These are phyloP conservation scores for Trematocara variabile DNA, from an alignment of 2,113 vertebrate genomes.

Conservation along the genomic window DNA sequence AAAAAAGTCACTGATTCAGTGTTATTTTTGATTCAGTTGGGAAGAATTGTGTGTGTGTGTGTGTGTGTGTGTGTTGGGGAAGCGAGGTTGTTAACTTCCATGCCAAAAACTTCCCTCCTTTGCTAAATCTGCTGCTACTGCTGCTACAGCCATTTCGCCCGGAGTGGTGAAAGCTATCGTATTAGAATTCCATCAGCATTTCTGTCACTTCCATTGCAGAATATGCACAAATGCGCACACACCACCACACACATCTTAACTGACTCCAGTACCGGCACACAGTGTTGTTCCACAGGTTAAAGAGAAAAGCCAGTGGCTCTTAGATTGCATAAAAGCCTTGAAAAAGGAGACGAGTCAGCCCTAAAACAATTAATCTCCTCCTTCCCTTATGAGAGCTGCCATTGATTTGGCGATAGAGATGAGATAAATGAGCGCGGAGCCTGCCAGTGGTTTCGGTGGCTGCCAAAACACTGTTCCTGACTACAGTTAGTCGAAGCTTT, in stretches of 20 bases:
- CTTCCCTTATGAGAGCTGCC: conserved; percentile 75
- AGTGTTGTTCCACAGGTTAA: conserved; percentile 57
- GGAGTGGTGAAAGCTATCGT: conserved; percentile 10
- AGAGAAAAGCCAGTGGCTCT: conserved; percentile 39
- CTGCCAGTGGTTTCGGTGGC: conserved; percentile 74
- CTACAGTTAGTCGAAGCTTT: conserved; percentile 71
- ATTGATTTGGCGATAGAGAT: conserved; percentile 87
- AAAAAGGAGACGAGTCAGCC: conserved; percentile 74
- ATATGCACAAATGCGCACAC: background rate
- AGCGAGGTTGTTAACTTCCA: conserved; percentile 17
- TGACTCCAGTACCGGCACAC: conserved; percentile 28
- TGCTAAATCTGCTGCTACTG: conserved; percentile 66
- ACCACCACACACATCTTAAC: background rate
- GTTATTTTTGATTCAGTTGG: conserved; percentile 79
- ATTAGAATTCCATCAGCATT: conserved; percentile 54
- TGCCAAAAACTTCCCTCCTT: conserved; percentile 62
- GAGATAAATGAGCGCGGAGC: conserved; percentile 86
- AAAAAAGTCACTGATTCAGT: conserved; percentile 75
- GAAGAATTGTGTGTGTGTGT: conserved; percentile 14
- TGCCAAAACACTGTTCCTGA: conserved; percentile 76
- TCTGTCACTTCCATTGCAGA: conserved; percentile 17
- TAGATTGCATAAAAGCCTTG: conserved; percentile 62
- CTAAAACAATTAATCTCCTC: conserved; percentile 82
- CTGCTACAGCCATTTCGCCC: conserved; percentile 51
- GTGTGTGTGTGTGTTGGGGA: background rate